Evolutionary conservation across 2,113 vertebrate genomes (phyloP).

Genomic region (Myotis yumanensis): DNA sequence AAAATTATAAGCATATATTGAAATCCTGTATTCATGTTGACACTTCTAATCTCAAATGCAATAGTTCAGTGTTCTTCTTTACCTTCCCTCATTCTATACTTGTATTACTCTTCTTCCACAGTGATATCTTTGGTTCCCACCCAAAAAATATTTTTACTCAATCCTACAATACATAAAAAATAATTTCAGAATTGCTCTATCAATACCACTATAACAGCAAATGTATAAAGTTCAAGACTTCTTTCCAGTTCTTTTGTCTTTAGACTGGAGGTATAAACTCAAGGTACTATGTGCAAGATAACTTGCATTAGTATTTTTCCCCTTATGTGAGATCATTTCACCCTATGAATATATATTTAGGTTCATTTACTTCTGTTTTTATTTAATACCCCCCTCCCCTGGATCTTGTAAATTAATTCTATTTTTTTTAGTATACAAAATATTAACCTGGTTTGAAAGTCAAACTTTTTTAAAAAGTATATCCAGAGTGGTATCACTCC

Average conservation of each 20-base stretch:
- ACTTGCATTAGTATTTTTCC: not conserved
- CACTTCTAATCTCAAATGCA: not conserved
- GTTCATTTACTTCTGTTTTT: not conserved
- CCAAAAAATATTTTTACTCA: not conserved
- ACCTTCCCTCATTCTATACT: not conserved
- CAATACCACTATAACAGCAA: not conserved
- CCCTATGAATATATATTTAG: not conserved
- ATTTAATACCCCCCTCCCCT: not conserved
- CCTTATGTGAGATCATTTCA: not conserved
- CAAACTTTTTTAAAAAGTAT: not conserved
- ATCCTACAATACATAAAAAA: not conserved
- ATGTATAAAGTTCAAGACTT: not conserved
- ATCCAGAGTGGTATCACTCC: not conserved
- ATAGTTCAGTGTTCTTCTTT: not conserved
- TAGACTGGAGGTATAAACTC: not conserved
- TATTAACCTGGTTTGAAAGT: not conserved
- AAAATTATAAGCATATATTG: not conserved
- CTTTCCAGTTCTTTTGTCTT: not conserved
- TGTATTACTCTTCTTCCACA: not conserved
- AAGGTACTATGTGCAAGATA: not conserved
- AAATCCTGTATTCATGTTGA: not conserved
- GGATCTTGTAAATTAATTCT: not conserved
- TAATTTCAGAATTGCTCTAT: conserved; percentile 8
- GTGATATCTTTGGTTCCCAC: not conserved
- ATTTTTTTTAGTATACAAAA: not conserved